Percentiles rank a stretch among this genome's conserved stretches.
Conservation (phyloP, 2,113 vertebrate genomes). For the Plecturocebus donacophilus region DNA sequence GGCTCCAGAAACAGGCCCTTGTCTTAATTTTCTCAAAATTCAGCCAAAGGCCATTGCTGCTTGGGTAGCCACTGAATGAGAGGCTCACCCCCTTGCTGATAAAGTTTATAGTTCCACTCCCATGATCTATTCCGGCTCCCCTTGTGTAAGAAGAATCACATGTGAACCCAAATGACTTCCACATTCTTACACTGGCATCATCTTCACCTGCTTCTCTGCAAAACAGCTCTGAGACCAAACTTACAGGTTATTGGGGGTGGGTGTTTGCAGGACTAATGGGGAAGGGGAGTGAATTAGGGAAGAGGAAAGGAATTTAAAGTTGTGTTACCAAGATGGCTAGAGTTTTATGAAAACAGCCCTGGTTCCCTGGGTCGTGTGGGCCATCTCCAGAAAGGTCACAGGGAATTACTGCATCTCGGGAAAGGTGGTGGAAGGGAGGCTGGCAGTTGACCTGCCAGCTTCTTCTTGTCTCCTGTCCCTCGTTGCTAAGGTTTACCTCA, state of each 20-base stretch:
- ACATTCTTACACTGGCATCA: fast-evolving
- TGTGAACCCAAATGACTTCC: background rate
- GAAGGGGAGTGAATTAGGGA: background rate
- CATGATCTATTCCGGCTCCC: background rate
- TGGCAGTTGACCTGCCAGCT: background rate
- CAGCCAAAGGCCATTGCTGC: background rate
- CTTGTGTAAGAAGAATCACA: background rate
- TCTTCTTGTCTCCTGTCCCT: background rate
- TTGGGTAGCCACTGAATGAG: background rate
- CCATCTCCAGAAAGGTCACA: background rate
- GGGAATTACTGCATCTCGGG: background rate
- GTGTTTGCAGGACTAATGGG: too few relatives aligned
- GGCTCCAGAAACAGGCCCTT: background rate
- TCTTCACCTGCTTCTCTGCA: background rate
- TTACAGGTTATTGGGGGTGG: too few relatives aligned
- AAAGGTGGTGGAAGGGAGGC: fast-evolving
- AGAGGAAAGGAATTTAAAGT: background rate
- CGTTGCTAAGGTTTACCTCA: background rate
- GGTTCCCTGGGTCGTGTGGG: background rate
- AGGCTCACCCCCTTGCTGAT: background rate
- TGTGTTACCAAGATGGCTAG: background rate
- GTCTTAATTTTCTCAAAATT: background rate
- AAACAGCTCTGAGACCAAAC: background rate
- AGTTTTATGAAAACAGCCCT: background rate
- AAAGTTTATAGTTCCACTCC: background rate